Percentiles rank a stretch among this genome's conserved stretches.
Evolutionary conservation across 2,888 invertebrate species (phyloP).

Genomic region (Trichopoda pennipes): DNA sequence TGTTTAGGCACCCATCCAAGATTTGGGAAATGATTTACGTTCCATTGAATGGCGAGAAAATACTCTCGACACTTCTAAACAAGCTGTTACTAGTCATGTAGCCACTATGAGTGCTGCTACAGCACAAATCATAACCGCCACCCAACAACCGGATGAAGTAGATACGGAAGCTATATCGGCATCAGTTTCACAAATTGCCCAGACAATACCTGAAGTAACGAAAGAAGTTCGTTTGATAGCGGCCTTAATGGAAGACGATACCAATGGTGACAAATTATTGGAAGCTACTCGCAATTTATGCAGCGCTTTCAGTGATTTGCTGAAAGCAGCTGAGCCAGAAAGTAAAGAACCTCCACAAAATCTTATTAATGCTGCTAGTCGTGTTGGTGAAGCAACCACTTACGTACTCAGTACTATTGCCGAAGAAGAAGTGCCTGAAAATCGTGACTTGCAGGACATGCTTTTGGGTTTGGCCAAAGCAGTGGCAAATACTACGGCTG

Average conservation of each 20-base stretch:
- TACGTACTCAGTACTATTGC: conserved; percentile 96
- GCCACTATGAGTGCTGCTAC: conserved; percentile 99
- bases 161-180: conserved; percentile 98
- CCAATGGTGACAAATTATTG: conserved; percentile 91
- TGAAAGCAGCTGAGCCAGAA: conserved; percentile 97
- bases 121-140: conserved; percentile 96
- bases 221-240: conserved; percentile 91
- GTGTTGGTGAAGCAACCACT: conserved; percentile 98
- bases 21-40: conserved; percentile 90
- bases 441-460: conserved; percentile 93
- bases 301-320: conserved; percentile 95
- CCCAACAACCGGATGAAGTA: conserved; percentile 92
- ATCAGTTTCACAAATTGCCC: conserved; percentile 98
- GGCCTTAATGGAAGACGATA: conserved; percentile 94
- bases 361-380: conserved; percentile 95
- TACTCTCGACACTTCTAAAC: conserved; percentile 95
- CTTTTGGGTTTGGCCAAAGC: conserved; percentile 96
- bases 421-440: conserved; percentile 93
- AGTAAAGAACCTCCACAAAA: conserved; percentile 96
- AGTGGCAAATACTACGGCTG: conserved; percentile 98
- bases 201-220: conserved; percentile 97
- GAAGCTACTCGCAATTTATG: conserved; percentile 96
- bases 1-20: conserved; percentile 83
- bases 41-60: conserved; percentile 97
- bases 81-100: conserved; percentile 97